Conservation (phyloP, 2,888 invertebrate species). For the Leptarthrus brevirostris region DNA sequence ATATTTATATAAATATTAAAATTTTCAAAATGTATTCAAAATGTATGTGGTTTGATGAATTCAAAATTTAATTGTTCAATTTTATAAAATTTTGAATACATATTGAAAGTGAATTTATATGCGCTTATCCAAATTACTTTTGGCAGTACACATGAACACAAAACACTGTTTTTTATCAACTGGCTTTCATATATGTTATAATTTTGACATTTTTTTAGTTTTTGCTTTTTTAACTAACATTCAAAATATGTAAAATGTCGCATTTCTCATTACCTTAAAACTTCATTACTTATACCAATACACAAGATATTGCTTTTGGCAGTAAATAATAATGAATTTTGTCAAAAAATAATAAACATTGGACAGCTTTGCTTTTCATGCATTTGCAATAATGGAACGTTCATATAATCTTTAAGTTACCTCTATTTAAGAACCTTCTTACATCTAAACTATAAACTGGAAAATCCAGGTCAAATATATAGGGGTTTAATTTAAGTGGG, state of each 20-base stretch:
- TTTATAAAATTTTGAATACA: constrained; percentile 43
- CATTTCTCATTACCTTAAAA: constrained; percentile 35
- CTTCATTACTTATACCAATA: background rate
- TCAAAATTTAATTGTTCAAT: constrained; percentile 7
- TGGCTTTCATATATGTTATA: constrained; percentile 34
- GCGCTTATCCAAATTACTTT: constrained; percentile 56
- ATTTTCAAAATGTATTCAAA: constrained; percentile 52
- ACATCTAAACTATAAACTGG: too few species aligned
- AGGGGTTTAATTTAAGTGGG: too few species aligned
- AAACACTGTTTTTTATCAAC: constrained; percentile 28
- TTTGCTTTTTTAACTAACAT: constrained; percentile 31
- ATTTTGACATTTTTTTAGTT: constrained; percentile 28
- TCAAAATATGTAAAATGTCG: constrained; percentile 22
- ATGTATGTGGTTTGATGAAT: constrained; percentile 50
- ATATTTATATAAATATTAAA: background rate
- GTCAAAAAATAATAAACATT: too few species aligned
- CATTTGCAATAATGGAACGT: too few species aligned
- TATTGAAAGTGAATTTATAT: constrained; percentile 31
- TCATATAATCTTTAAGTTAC: too few species aligned
- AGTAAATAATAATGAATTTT: background rate
- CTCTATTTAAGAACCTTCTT: too few species aligned
- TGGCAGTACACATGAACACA: constrained; percentile 54
- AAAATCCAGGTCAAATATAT: too few species aligned
- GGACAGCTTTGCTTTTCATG: background rate
- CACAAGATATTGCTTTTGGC: background rate